Base-by-base conservation (phyloP, 1,140 invertebrate genomes). In the Apolygus lucorum region DNA sequence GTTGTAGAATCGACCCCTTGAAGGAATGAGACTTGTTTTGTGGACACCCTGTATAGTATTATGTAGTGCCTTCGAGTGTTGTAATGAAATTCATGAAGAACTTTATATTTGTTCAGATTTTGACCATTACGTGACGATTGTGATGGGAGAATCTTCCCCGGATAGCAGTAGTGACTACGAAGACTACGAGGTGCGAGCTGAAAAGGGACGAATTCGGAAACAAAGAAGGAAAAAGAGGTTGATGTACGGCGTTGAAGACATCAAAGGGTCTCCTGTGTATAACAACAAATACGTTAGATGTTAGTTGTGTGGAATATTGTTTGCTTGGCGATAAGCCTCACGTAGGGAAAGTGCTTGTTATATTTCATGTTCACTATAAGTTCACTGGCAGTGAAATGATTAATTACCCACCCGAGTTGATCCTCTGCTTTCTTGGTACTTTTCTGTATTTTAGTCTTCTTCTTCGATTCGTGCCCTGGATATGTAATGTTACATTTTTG, bases 231-330 rank as follows among this genome's bases (percentile, higher is more conserved):
- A 59, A 21, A 59, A 59, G 22, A 11, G 54, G 22, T 4, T 59
- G 54, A 59, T 59, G 54, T 59, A 17, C 22, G 22, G 54, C 54
- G 54, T 59, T 59, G 54, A 59, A 11, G 22, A 59, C 54, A 59
- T 59, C 13, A 59, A 59, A 59, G 54, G 8, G 17, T 11, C 8
- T 17, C 8, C 34, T 11, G 8, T 49, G 8, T 49, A 17, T 17
- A 17, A 59, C 22, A 17, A 8, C 54, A 11, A 59, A 59, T 22
- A 59, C 54, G 22, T 59, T 24, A 14, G 54, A 24, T 21, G 54
- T 59, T 4, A 59, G 54, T 17, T 11, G 22, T 13, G 54, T 59
- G 54, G 34, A 8, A 11, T 11, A 49, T 11, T 8, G 8, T 17
- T 17, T 49, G 34, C 34, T 49, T 17, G 34, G 17, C 34, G 34